phyloP scores from a whole-genome alignment of 1,140 invertebrate genomes.

The Panulirus ornatus region DNA sequence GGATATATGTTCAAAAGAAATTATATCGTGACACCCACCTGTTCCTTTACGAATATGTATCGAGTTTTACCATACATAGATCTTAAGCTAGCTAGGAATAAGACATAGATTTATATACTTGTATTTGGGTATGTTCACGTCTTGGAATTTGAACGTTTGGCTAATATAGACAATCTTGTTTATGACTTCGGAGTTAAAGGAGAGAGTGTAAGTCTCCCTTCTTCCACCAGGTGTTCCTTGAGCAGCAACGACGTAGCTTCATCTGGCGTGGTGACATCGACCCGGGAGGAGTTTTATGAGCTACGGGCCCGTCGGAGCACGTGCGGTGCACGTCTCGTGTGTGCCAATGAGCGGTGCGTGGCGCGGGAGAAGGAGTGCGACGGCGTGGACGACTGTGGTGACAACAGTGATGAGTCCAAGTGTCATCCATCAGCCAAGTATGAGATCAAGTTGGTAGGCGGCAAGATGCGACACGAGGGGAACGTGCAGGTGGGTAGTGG shows the following conservation, averaged over 20 bases:
- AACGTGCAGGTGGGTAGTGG: constrained; percentile 83
- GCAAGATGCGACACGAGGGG: constrained; percentile 81
- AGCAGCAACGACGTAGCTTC: constrained; percentile 38
- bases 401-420: constrained; percentile 84
- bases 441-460: constrained; percentile 82
- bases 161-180: no score
- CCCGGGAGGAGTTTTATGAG: constrained; percentile 62
- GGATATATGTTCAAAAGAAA: no score
- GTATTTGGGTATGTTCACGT: no score
- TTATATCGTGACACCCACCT: no score
- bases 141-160: no score
- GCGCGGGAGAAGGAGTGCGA: constrained; percentile 82
- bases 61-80: no score
- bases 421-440: constrained; percentile 82
- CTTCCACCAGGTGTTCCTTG: constrained; percentile 40
- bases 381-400: constrained; percentile 85
- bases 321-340: constrained; percentile 81
- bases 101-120: no score
- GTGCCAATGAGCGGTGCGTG: constrained; percentile 83
- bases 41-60: no score
- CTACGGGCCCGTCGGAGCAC: constrained; percentile 77
- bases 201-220: no score
- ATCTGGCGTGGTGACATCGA: constrained; percentile 28
- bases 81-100: no score
- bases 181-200: no score